Evolutionary conservation across 1,140 invertebrate species (phyloP), one percentile per base, ranked within the genome.

Genomic region (Atopsyche davidsoni): DNA sequence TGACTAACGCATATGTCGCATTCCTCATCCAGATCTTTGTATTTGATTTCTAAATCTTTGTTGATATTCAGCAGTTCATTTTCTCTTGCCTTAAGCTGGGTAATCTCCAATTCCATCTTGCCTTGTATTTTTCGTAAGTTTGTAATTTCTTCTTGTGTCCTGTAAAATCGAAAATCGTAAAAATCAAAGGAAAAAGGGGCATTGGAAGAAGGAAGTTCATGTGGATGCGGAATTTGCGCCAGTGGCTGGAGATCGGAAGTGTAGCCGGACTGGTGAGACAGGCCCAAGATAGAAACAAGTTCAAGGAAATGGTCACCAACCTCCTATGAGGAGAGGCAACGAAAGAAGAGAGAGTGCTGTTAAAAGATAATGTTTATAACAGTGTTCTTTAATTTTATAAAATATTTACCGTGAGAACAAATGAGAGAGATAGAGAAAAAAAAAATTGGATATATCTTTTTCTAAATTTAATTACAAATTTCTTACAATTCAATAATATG

Each of bases 21-120:
- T 24, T 57, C 55, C 11, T 36, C 42, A 22, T 68, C 64, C 25
- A 63, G 38, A 25, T 62, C 60, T 32, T 62, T 59, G 32, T 61
- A 47, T 36, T 58, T 57, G 18, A 44, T 55, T 55, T 59, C 49
- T 40, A 42, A 41, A 34, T 39, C 39, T 38, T 35, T 23, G 10
- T 43, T 25, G 10, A 19, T 25, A 16, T 38, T 19, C 13, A 36
- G 16, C 11, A 21, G 13, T 11, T 22, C 44, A 3, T 36, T 22
- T 24, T 47, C 18, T 52, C 49, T 21, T 35, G 44, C 11, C 34
- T 23, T 32, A 51, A 22, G 16, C 16, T 31, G 7, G 7, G 7
- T 28, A 28, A 28, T n/a, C 13, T 28, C 7, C 7, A 13, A 28
- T 9, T 28, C 25, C 13, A 7, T 9, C 7, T 28, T 28, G 7